phyloP scores from a whole-genome alignment of 1,140 invertebrate species.

The Drosophila subpulchrella region DNA sequence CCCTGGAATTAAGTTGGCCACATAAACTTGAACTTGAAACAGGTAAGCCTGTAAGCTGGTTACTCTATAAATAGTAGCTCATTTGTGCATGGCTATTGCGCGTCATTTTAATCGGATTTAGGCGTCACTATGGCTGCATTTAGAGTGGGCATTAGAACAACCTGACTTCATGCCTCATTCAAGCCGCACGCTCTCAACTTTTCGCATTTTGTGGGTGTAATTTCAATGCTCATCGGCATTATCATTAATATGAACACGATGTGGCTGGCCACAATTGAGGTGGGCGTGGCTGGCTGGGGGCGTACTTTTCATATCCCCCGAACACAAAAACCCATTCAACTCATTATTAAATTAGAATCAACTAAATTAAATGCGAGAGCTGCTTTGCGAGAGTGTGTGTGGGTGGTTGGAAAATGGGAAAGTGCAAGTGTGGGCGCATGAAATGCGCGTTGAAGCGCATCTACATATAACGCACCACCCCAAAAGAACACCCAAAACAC shows the following conservation, averaged over 20 bases:
- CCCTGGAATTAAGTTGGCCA: no score
- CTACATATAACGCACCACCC: conserved; percentile 25
- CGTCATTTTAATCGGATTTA: conserved; percentile 5
- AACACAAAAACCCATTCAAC: conserved; percentile 45
- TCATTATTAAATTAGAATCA: conserved; percentile 78
- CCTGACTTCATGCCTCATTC: not conserved
- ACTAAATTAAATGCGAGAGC: conserved; percentile 63
- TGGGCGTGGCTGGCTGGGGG: not conserved
- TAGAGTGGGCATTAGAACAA: not conserved
- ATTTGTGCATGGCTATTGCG: not conserved
- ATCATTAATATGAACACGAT: conserved; percentile 49
- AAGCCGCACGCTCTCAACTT: not conserved
- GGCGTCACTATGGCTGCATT: not conserved
- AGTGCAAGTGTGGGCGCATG: conserved; percentile 40
- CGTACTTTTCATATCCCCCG: no score
- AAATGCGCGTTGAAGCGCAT: conserved; percentile 74
- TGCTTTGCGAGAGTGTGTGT: conserved; percentile 15
- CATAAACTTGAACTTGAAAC: not conserved
- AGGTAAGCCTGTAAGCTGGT: not conserved
- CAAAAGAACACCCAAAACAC: conserved; percentile 1
- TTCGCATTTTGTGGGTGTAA: not conserved
- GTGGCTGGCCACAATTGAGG: conserved; percentile 35
- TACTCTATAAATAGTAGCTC: not conserved
- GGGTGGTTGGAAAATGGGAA: conserved; percentile 4
- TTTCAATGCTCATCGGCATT: conserved; percentile 32